Conservation (phyloP, 2,888 invertebrate species). For the Drosophila aldrichi region DNA sequence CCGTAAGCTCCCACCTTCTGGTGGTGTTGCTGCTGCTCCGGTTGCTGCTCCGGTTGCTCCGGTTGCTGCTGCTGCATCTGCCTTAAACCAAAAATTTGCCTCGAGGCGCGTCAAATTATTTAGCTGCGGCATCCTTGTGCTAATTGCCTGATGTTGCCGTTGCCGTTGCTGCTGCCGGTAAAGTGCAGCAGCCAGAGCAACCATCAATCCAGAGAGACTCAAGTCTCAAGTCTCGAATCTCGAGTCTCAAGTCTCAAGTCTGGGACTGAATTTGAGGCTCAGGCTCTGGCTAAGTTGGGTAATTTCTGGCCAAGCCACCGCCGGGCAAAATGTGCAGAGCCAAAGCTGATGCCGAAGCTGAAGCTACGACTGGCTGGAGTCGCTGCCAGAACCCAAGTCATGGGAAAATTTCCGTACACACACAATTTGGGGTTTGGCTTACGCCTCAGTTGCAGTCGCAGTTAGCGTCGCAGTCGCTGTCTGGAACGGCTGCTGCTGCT, state of each 20-base stretch:
- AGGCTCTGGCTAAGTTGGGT: slow-evolving; percentile 66
- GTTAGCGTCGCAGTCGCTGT: slow-evolving; percentile 11
- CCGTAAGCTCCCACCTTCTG: slow-evolving; percentile 43
- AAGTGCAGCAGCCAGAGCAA: slow-evolving; percentile 66
- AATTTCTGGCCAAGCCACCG: slow-evolving; percentile 78
- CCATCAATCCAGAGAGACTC: slow-evolving; percentile 70
- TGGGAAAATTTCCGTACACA: slow-evolving; percentile 80
- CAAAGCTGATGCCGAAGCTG: slow-evolving; percentile 21
- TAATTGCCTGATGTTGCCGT: slow-evolving; percentile 61
- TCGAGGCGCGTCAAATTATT: slow-evolving; percentile 72
- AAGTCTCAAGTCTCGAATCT: slow-evolving; percentile 28
- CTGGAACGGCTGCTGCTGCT: slow-evolving; percentile 30
- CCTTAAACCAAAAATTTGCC: slow-evolving; percentile 45
- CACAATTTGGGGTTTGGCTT: slow-evolving; percentile 81
- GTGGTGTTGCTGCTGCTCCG: slow-evolving; percentile 1
- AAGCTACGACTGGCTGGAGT: slow-evolving; percentile 12
- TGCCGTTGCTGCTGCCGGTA: slow-evolving; percentile 61
- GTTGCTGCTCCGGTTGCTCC: neutral
- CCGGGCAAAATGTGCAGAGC: slow-evolving; percentile 68
- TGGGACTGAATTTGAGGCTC: slow-evolving; percentile 37
- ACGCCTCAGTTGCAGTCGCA: slow-evolving; percentile 50
- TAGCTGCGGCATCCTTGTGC: slow-evolving; percentile 80
- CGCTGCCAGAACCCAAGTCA: slow-evolving; percentile 67
- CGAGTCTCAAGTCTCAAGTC: slow-evolving; percentile 37
- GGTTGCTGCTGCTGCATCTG: neutral